Evolutionary conservation across 2,797 vertebrate genomes (phyloP).

Genomic region (Carduelis carduelis): DNA sequence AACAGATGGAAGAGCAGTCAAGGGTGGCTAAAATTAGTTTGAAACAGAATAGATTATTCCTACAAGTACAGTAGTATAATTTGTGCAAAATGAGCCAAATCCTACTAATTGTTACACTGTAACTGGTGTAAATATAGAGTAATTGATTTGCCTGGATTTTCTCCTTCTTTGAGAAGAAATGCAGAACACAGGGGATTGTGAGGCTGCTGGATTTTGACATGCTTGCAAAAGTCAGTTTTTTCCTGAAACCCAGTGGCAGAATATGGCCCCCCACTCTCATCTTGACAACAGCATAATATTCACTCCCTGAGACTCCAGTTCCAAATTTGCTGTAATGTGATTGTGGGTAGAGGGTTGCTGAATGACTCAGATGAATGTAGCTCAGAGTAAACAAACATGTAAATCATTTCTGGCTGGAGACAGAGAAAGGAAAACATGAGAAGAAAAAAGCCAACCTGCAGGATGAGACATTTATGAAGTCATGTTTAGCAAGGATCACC

Average conservation of each 20-base stretch:
- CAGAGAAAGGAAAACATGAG: neutral
- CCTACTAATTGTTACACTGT: constrained; percentile 12
- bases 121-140: constrained; percentile 47
- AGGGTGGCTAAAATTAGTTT: constrained; percentile 58
- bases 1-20: constrained; percentile 53
- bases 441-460: neutral
- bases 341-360: constrained; percentile 60
- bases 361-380: constrained; percentile 69
- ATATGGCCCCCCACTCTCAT: neutral
- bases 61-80: constrained; percentile 44
- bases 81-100: constrained; percentile 20
- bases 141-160: neutral
- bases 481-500: neutral
- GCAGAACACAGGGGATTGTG: neutral
- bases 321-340: constrained; percentile 48
- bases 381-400: constrained; percentile 71
- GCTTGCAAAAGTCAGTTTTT: neutral
- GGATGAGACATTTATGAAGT: neutral
- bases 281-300: neutral
- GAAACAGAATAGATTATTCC: constrained; percentile 50
- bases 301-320: constrained; percentile 2
- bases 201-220: neutral
- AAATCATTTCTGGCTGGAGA: constrained; percentile 54
- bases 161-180: neutral
- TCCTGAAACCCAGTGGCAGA: neutral